Evolutionary conservation across 2,888 invertebrate genomes (phyloP), one percentile per base, ranked within the genome.

Genomic region (Drosophila kokeensis): DNA sequence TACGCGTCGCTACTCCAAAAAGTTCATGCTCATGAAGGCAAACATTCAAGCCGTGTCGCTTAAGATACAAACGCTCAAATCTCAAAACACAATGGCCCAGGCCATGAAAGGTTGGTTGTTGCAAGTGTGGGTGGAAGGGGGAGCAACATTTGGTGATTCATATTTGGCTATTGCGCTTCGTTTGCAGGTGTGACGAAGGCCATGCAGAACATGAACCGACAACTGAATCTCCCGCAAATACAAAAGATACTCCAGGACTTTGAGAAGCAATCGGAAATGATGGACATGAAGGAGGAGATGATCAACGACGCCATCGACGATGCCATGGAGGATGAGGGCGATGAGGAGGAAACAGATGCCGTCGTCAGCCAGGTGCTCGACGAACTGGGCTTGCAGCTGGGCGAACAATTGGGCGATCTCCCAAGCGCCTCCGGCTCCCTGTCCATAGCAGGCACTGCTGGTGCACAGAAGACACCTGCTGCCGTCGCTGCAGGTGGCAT

Each of bases 261-360:
- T 94, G 99, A 99, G 94, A 99, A 99, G 92, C 99, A 99, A 93
- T 98, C 98, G 0, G 99, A 99, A 94, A 99, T 99, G 64, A 99
- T 99, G 99, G 99, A 99, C 92, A 99, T 99, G 99, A 99, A 99
- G 93, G 99, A 99, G 93, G 99, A 99, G 94, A 98, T 99, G 95
- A 99, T 99, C 96, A 99, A 98, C 92, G 99, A 99, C 93, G 99
- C 98, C 57, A 99, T 99, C 91, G 99, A 99, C 93, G 99, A 99
- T 94, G 99, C 99, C 1, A 98, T 99, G 97, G 99, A 98, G 88
- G 99, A 97, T 79, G 99, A 99, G 92, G 99, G 96, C 53, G 99
- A 99, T 92, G 99, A 99, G 92, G 99, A 99, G 92, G 99, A 99
- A 94, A 98, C 98, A 91, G 98, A 99, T 94, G 97, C 97, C 58